Base-by-base conservation (phyloP, 2,797 vertebrate genomes). In the Sylvilagus floridanus region DNA sequence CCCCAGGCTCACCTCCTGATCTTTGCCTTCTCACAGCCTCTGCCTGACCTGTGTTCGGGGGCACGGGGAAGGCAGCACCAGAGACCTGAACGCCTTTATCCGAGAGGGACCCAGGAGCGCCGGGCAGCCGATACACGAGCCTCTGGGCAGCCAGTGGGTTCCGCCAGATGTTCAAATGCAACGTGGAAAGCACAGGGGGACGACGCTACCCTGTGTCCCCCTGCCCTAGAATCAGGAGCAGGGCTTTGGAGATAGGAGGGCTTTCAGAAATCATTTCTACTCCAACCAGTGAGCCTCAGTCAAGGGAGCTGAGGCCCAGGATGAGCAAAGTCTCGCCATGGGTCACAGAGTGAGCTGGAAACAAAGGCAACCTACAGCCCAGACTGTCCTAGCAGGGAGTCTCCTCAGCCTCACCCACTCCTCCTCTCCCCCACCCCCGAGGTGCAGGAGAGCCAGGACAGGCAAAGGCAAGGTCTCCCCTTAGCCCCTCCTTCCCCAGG, bases 271-370 rank as follows among this genome's bases (percentile, higher is more conserved):
- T 19, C 66, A 84, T 77, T 88, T 91, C 62, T 88, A 77, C 9
- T 47, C 47, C n/a, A 83, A 91, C 7, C 77, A 81, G 60, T 92
- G 73, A 68, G 86, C 52, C 54, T 84, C 54, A 72, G 69, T 73
- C 88, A 47, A 90, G 65, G 60, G 94, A 93, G 85, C 81, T 66
- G 83, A 90, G 78, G 47, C 47, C 57, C 86, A 76, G 37, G 75
- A 30, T 5, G 65, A 89, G 54, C 12, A 81, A 87, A 81, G 78
- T 63, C 89, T 93, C 83, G 22, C 47, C n/a, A 19, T 57, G 62
- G 78, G 30, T 88, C 83, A 79, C 24, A 79, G 66, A 75, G 54
- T 71, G n/a, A 82, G 32, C 24, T 68, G 57, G 47, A 95, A 86
- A 91, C 66, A 90, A 78, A 82, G 47, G 50, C n/a, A 91, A 62